Evolutionary conservation across 2,113 vertebrate genomes (phyloP).

Genomic region (Brachyhypopomus gauderio): DNA sequence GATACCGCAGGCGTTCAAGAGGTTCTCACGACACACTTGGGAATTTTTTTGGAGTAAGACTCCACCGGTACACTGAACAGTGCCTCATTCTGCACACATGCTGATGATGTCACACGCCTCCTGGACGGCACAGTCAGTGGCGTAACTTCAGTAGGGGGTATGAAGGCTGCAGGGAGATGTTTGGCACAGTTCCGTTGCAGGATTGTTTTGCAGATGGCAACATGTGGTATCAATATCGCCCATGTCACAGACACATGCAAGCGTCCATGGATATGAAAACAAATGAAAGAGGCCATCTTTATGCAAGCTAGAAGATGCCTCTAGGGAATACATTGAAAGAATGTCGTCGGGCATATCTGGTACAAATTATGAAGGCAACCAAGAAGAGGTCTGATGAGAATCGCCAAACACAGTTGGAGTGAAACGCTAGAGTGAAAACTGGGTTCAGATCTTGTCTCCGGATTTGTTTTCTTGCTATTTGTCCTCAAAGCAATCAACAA

Average conservation of each 20-base stretch:
- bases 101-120: slow-evolving; percentile 59
- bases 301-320: background rate
- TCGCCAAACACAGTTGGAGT: background rate
- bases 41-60: background rate
- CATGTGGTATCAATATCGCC: slow-evolving; percentile 18
- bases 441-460: background rate
- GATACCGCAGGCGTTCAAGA: background rate
- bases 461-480: no score
- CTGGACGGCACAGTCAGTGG: slow-evolving; percentile 60
- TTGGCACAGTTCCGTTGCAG: background rate
- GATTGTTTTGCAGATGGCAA: slow-evolving; percentile 56
- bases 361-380: background rate
- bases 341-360: background rate
- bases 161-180: background rate
- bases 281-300: background rate
- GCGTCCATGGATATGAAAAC: slow-evolving; percentile 14
- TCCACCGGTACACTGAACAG: background rate
- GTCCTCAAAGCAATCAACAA: background rate
- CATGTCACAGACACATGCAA: background rate
- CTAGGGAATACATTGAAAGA: background rate
- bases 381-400: background rate
- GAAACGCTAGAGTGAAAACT: background rate
- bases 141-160: background rate
- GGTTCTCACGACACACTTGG: no score
- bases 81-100: background rate